Conservation (phyloP, 1,140 invertebrate genomes). For the Zaprionus nigranus region DNA sequence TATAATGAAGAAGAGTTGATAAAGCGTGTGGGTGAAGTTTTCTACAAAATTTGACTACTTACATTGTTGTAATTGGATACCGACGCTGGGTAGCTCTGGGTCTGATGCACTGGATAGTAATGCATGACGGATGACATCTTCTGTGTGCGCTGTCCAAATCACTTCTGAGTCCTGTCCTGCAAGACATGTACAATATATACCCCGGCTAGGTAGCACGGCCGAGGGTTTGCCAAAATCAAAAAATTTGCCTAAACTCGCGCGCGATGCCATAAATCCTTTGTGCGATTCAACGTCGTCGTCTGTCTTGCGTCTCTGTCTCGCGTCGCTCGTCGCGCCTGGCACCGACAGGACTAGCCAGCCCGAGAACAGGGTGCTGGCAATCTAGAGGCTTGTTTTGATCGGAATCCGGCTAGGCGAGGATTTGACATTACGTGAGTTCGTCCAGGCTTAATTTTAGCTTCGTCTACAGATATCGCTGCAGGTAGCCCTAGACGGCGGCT, state of each 20-base stretch:
- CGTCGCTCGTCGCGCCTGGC: slow-evolving; percentile 48
- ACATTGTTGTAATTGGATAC: slow-evolving; percentile 67
- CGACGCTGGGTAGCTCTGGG: slow-evolving; percentile 55
- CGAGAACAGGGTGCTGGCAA: slow-evolving; percentile 42
- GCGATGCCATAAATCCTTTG: slow-evolving; percentile 73
- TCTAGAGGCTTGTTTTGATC: slow-evolving; percentile 79
- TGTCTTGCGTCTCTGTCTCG: slow-evolving; percentile 6
- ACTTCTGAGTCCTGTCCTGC: slow-evolving; percentile 48
- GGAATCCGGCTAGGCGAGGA: slow-evolving; percentile 64
- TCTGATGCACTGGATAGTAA: slow-evolving; percentile 77
- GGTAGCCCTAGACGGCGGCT: slow-evolving; percentile 50
- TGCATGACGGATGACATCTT: slow-evolving; percentile 79
- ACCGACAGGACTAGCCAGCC: slow-evolving; percentile 62
- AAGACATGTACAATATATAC: slow-evolving; percentile 57
- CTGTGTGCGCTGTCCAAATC: slow-evolving; percentile 44
- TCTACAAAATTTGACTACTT: slow-evolving; percentile 18
- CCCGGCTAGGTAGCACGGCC: slow-evolving; percentile 51
- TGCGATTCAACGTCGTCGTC: slow-evolving; percentile 17
- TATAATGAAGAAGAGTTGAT: background rate
- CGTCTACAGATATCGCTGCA: background rate
- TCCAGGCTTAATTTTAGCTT: slow-evolving; percentile 25
- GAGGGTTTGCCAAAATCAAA: slow-evolving; percentile 29
- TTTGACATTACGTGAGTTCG: slow-evolving; percentile 65
- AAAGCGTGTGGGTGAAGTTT: too few relatives aligned
- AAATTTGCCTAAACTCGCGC: slow-evolving; percentile 80